Evolutionary conservation across 2,113 vertebrate genomes (phyloP).

Genomic region (Malaclemys terrapin): DNA sequence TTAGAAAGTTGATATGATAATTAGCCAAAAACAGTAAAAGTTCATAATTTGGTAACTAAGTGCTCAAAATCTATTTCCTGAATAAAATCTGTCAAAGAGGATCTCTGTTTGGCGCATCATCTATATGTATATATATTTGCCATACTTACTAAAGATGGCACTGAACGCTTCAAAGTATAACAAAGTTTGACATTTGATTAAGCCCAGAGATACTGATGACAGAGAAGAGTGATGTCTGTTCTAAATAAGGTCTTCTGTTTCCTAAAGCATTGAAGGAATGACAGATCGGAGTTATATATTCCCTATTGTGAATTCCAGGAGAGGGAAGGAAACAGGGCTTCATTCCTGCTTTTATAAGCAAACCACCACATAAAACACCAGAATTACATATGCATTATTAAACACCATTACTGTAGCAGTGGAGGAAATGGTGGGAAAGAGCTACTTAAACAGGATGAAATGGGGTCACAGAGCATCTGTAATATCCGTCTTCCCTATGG

Average conservation of each 20-base stretch:
- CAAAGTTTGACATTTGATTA: constrained; percentile 66
- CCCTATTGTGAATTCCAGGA: neutral
- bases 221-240: constrained; percentile 38
- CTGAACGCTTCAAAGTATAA: constrained; percentile 43
- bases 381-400: constrained; percentile 71
- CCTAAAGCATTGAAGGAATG: constrained; percentile 48
- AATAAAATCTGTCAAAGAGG: constrained; percentile 59
- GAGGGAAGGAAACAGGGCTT: neutral
- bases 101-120: constrained; percentile 14
- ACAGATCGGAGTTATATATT: neutral
- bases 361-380: constrained; percentile 31
- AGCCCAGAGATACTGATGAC: constrained; percentile 40
- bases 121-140: constrained; percentile 28
- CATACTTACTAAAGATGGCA: constrained; percentile 62
- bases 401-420: constrained; percentile 64
- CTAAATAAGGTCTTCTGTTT: constrained; percentile 50
- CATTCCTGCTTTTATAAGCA: constrained; percentile 17
- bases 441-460: constrained; percentile 34
- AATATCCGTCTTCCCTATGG: constrained; percentile 50
- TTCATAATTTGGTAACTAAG: constrained; percentile 71
- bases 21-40: constrained; percentile 53
- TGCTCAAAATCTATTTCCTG: constrained; percentile 45
- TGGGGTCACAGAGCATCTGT: constrained; percentile 48
- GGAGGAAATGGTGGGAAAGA: constrained; percentile 32
- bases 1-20: constrained; percentile 30